Percentiles rank a stretch among this genome's conserved stretches.
Conservation (phyloP, 1,140 invertebrate genomes). For the Neodiprion fabricii region DNA sequence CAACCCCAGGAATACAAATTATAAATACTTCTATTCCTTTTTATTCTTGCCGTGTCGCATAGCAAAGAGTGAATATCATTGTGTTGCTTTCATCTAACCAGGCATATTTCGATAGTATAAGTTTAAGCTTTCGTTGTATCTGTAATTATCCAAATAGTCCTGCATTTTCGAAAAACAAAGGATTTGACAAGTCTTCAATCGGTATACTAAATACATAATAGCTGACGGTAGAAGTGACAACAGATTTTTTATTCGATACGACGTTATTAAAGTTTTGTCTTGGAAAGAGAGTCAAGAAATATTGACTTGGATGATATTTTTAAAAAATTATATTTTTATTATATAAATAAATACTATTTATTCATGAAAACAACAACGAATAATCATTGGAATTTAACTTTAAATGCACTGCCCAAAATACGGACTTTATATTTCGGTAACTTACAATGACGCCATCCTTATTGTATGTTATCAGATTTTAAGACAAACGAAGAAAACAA, state of each 20-base stretch:
- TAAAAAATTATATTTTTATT: slow-evolving; percentile 8
- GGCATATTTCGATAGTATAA: not conserved
- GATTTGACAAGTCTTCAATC: too few species aligned
- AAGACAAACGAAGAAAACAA: not conserved
- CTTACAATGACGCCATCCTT: not conserved
- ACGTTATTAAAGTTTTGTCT: too few species aligned
- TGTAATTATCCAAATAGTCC: not conserved
- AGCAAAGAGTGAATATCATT: not conserved
- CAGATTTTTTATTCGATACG: not conserved
- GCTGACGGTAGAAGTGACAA: not conserved
- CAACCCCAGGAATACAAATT: not conserved
- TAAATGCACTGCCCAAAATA: not conserved
- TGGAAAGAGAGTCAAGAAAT: too few species aligned
- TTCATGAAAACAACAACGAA: slow-evolving; percentile 5
- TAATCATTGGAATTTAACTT: not conserved
- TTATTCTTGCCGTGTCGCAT: not conserved
- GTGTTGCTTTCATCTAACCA: not conserved
- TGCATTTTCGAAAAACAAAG: too few species aligned
- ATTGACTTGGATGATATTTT: not conserved
- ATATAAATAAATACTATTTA: not conserved
- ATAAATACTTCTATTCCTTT: not conserved
- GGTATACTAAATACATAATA: not conserved
- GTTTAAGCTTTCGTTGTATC: not conserved
- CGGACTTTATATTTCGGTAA: not conserved
- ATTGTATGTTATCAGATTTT: not conserved